Conservation (phyloP, 2,113 vertebrate genomes). For the Odontesthes bonariensis region DNA sequence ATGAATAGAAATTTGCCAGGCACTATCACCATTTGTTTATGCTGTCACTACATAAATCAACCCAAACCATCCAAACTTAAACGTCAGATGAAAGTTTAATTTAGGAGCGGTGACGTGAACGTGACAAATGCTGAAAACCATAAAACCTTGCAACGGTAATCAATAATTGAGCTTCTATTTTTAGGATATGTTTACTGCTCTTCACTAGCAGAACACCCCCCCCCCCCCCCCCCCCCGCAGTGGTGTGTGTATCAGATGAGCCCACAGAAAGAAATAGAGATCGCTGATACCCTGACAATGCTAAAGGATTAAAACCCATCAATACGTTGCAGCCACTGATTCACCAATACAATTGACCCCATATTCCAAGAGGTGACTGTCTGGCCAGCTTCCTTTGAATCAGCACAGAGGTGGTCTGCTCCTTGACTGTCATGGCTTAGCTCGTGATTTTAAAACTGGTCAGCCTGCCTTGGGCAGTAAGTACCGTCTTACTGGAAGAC, state of each 20-base stretch:
- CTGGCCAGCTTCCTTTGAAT: constrained; percentile 25
- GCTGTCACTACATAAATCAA: constrained; percentile 7
- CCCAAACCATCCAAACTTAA: neutral
- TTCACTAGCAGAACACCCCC: constrained; percentile 18
- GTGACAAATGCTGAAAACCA: neutral
- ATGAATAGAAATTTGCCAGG: constrained; percentile 17
- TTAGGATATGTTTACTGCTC: neutral
- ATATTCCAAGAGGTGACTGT: constrained; percentile 24
- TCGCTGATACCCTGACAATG: constrained; percentile 46
- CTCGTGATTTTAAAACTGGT: constrained; percentile 23
- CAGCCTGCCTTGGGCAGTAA: constrained; percentile 17
- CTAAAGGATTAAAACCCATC: constrained; percentile 15
- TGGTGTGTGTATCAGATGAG: constrained; percentile 36
- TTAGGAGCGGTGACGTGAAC: neutral
- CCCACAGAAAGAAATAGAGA: constrained; percentile 25
- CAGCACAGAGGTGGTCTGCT: constrained; percentile 24
- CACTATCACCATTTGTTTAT: neutral
- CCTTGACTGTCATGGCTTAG: constrained; percentile 26
- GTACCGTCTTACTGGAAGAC: constrained; percentile 11
- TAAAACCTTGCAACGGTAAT: neutral
- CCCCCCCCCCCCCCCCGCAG: constrained; percentile 16
- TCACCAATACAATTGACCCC: constrained; percentile 26
- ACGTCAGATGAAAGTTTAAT: neutral
- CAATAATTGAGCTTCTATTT: neutral
- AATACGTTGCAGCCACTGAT: constrained; percentile 38